Percentiles rank a stretch among this genome's conserved stretches.
Evolutionary conservation across 2,797 vertebrate genomes (phyloP).

Genomic region (Epinephelus awoara): DNA sequence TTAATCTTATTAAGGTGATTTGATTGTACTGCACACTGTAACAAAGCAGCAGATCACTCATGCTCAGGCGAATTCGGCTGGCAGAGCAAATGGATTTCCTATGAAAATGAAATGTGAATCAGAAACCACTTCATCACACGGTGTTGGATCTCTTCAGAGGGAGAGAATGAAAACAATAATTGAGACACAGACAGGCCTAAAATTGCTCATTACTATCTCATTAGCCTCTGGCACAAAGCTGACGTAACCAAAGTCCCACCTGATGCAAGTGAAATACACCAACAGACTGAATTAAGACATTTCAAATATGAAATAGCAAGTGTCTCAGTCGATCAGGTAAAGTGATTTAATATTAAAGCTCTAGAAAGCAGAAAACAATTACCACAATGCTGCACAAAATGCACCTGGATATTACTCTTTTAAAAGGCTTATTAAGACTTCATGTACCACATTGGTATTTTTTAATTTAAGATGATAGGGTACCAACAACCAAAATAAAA

Average conservation of each 20-base stretch:
- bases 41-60: conserved; percentile 31
- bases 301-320: not conserved
- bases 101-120: conserved; percentile 48
- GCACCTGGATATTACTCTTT: not conserved
- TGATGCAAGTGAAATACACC: conserved; percentile 28
- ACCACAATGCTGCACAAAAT: not conserved
- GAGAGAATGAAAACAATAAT: conserved; percentile 52
- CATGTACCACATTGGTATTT: not conserved
- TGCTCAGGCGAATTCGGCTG: conserved; percentile 33
- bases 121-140: conserved; percentile 47
- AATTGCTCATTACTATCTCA: conserved; percentile 56
- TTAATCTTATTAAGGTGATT: conserved; percentile 63
- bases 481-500: too few relatives aligned
- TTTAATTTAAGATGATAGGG: too few relatives aligned
- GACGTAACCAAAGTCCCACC: conserved; percentile 44
- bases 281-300: conserved; percentile 2
- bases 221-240: conserved; percentile 56
- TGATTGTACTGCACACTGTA: conserved; percentile 47
- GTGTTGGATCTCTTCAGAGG: conserved; percentile 41
- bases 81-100: conserved; percentile 58
- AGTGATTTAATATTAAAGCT: not conserved
- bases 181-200: conserved; percentile 52
- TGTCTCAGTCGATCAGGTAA: not conserved
- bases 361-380: not conserved
- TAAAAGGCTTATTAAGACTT: not conserved